These are phyloP conservation scores for Sycophila texana DNA, from an alignment of 2,888 invertebrate genomes.

Conservation along the genomic window DNA sequence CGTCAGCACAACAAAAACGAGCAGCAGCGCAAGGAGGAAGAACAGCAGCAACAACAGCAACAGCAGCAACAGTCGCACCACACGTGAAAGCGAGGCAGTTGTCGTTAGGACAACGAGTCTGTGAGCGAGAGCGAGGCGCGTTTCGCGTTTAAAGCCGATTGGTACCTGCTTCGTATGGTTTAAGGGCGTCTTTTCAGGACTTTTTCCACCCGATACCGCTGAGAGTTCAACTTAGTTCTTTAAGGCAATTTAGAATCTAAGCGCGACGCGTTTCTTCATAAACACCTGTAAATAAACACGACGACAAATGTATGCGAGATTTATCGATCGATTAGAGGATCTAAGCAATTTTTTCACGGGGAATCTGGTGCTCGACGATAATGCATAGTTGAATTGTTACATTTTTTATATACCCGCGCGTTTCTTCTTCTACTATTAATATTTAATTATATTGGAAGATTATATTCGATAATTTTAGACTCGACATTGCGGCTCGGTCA, in stretches of 20 bases:
- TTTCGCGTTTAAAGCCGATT: conserved; percentile 4
- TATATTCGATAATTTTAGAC: conserved; percentile 6
- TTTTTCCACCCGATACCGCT: conserved; percentile 14
- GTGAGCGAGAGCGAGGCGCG: conserved; percentile 18
- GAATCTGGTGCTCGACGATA: conserved; percentile 28
- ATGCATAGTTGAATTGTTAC: conserved; percentile 16
- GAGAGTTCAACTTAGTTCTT: conserved; percentile 47
- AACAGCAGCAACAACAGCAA: conserved; percentile 56
- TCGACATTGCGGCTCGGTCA: too few relatives aligned
- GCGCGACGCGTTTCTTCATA: conserved; percentile 13
- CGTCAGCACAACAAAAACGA: conserved; percentile 78
- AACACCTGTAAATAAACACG: conserved; percentile 33
- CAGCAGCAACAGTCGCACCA: conserved; percentile 54
- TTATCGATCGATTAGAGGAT: not conserved
- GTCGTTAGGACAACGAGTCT: conserved; percentile 18
- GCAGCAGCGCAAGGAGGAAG: conserved; percentile 59
- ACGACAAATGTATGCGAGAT: conserved; percentile 24
- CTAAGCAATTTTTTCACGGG: conserved; percentile 29
- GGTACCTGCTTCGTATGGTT: conserved; percentile 47
- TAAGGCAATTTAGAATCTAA: conserved; percentile 26
- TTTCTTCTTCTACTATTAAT: conserved; percentile 12
- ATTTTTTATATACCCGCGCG: conserved; percentile 5
- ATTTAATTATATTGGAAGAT: conserved; percentile 17
- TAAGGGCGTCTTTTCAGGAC: not conserved
- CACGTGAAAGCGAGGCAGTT: conserved; percentile 43